Percentiles rank a stretch among this genome's conserved stretches.
phyloP scores from a whole-genome alignment of 2,797 vertebrate genomes.

The Gouania willdenowi region DNA sequence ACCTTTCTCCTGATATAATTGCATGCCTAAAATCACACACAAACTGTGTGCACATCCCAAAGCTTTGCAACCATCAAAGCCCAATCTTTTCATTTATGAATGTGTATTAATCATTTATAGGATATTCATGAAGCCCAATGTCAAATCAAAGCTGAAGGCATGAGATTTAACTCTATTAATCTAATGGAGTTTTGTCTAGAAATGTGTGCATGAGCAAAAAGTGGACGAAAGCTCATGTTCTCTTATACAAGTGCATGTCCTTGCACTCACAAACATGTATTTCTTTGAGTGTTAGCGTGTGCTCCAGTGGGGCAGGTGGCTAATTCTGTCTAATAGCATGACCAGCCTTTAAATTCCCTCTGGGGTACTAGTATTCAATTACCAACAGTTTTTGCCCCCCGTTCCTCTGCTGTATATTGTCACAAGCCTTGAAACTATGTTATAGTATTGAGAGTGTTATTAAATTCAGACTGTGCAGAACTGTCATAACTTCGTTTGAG shows the following conservation, averaged over 20 bases:
- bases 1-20: slow-evolving; percentile 5
- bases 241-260: slow-evolving; percentile 6
- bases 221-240: slow-evolving; percentile 3
- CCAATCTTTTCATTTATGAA: slow-evolving; percentile 15
- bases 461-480: slow-evolving; percentile 6
- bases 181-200: slow-evolving; percentile 1
- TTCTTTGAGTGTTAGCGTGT: slow-evolving; percentile 34
- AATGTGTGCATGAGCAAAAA: slow-evolving; percentile 6
- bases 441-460: slow-evolving; percentile 47
- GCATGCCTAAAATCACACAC: background rate
- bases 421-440: slow-evolving; percentile 53
- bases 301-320: slow-evolving; percentile 56
- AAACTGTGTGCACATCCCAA: background rate
- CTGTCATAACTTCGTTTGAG: slow-evolving; percentile 18
- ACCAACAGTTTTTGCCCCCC: slow-evolving; percentile 57
- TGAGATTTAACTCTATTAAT: slow-evolving; percentile 21
- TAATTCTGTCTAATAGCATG: slow-evolving; percentile 69
- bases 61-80: too few relatives aligned
- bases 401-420: slow-evolving; percentile 42
- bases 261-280: slow-evolving; percentile 7
- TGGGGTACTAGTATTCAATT: slow-evolving; percentile 65
- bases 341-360: slow-evolving; percentile 66
- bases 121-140: slow-evolving; percentile 9
- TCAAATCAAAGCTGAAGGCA: slow-evolving; percentile 15
- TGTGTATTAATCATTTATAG: slow-evolving; percentile 29